Conservation (phyloP, 2,888 invertebrate genomes). For the Erynnis tages region DNA sequence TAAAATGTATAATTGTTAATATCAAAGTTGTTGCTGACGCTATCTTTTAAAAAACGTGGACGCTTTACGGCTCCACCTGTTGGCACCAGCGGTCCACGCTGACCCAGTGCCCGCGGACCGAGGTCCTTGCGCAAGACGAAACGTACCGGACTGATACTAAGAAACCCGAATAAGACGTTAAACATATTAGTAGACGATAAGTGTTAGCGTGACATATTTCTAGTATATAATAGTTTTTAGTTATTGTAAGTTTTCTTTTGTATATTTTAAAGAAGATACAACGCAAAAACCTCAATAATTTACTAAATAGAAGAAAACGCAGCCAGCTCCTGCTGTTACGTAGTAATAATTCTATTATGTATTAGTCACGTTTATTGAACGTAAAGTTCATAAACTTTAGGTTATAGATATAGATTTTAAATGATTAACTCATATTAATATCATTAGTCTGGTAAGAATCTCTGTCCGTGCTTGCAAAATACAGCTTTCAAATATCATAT, state of each 20-base stretch:
- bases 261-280: slow-evolving; percentile 24
- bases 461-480: not conserved
- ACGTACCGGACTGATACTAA: slow-evolving; percentile 21
- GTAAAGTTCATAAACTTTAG: slow-evolving; percentile 20
- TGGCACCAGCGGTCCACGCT: not conserved
- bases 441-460: slow-evolving; percentile 12
- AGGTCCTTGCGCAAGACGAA: not conserved
- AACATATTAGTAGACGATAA: slow-evolving; percentile 12
- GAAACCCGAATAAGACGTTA: slow-evolving; percentile 23
- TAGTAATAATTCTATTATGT: slow-evolving; percentile 13
- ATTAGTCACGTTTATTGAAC: slow-evolving; percentile 19
- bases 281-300: slow-evolving; percentile 27
- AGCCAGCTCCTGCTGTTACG: slow-evolving; percentile 16
- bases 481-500: slow-evolving; percentile 12
- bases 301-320: slow-evolving; percentile 17
- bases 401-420: slow-evolving; percentile 10
- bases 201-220: slow-evolving; percentile 14
- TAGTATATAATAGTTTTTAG: slow-evolving; percentile 17
- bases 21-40: slow-evolving; percentile 4
- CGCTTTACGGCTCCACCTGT: not conserved
- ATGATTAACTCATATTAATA: slow-evolving; percentile 5
- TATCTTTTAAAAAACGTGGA: slow-evolving; percentile 1
- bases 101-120: not conserved
- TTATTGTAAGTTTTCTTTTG: slow-evolving; percentile 17
- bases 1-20: slow-evolving; percentile 10